These are phyloP conservation scores for Sminthurides aquaticus DNA, from an alignment of 2,888 invertebrate species.

Conservation along the genomic window DNA sequence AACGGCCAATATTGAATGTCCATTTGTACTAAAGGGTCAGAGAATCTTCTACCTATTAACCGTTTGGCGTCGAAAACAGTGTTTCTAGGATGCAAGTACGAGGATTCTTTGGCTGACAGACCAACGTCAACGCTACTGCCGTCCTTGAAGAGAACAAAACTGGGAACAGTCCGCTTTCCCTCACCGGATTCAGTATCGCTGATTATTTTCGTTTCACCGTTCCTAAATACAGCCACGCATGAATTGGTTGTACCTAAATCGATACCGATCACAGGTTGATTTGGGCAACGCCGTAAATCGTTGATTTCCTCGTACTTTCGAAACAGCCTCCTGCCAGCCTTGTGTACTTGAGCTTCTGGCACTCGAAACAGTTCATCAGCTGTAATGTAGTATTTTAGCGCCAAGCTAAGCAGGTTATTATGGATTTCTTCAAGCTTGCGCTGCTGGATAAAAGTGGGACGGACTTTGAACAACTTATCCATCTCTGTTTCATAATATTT, in stretches of 20 bases:
- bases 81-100: not conserved
- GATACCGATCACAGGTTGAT: not conserved
- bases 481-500: too few species aligned
- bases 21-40: not conserved
- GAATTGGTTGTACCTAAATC: not conserved
- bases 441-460: too few species aligned
- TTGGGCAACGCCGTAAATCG: not conserved
- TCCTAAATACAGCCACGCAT: not conserved
- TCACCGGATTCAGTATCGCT: too few species aligned
- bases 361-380: too few species aligned
- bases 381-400: too few species aligned
- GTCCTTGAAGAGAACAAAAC: not conserved
- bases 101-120: not conserved
- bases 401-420: too few species aligned
- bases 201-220: not conserved
- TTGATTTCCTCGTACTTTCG: not conserved
- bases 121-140: not conserved
- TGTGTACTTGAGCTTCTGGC: too few species aligned
- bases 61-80: too few species aligned
- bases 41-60: not conserved
- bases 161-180: not conserved
- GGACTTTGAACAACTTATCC: too few species aligned
- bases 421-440: too few species aligned
- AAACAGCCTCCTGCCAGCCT: too few species aligned
- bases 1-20: not conserved